Conservation (phyloP, 2,113 vertebrate genomes). For the Solea solea region DNA sequence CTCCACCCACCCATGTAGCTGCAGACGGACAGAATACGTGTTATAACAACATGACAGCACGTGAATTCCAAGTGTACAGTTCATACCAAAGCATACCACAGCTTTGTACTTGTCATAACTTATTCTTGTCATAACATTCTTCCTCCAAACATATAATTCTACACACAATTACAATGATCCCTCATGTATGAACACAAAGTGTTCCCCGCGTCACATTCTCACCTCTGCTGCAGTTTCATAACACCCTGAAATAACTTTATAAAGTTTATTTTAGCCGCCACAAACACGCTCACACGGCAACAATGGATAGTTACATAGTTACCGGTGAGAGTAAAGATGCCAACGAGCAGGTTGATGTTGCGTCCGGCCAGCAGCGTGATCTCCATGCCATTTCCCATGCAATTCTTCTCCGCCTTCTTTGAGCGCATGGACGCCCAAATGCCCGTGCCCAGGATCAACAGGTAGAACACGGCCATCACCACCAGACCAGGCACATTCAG, state of each 20-base stretch:
- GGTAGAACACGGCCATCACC: conserved; percentile 81
- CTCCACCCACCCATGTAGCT: conserved; percentile 90
- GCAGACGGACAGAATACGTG: conserved; percentile 9
- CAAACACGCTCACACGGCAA: too few species aligned
- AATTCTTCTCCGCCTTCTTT: conserved; percentile 79
- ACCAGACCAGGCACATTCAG: conserved; percentile 76
- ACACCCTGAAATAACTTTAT: too few species aligned
- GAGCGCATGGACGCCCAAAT: conserved; percentile 87
- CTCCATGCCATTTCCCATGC: conserved; percentile 77
- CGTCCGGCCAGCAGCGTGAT: conserved; percentile 85
- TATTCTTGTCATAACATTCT: too few species aligned
- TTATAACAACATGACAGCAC: background rate
- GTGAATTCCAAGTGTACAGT: background rate
- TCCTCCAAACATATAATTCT: too few species aligned
- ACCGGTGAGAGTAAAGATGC: conserved; percentile 81
- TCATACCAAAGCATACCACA: background rate
- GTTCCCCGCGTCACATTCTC: too few species aligned
- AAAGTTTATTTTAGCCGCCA: too few species aligned
- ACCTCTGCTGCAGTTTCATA: too few species aligned
- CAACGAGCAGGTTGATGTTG: conserved; percentile 81
- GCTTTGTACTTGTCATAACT: too few species aligned
- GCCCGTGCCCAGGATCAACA: conserved; percentile 80
- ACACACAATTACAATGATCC: too few species aligned
- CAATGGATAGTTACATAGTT: background rate
- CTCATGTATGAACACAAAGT: too few species aligned